Evolutionary conservation across 2,888 invertebrate genomes (phyloP).

Genomic region (Phyto melanocephala): DNA sequence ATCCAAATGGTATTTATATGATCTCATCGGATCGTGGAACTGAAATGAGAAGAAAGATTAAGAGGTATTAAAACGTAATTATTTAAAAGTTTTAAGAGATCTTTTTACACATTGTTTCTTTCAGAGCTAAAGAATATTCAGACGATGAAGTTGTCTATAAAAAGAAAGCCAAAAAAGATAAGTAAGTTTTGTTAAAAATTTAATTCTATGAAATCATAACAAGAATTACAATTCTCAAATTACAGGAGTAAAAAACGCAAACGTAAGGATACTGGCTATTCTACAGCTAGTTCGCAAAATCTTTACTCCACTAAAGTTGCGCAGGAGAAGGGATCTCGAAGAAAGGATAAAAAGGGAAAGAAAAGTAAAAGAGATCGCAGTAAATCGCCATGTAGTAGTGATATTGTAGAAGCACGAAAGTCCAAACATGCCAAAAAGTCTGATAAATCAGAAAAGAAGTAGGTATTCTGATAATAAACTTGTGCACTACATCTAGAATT

Average conservation of each 20-base stretch:
- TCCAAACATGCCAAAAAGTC: constrained; percentile 72
- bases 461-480: constrained; percentile 56
- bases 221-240: background rate
- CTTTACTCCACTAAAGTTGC: constrained; percentile 77
- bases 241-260: constrained; percentile 73
- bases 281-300: constrained; percentile 84
- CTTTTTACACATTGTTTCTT: constrained; percentile 12
- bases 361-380: constrained; percentile 73
- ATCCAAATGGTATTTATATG: constrained; percentile 80
- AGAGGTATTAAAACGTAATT: constrained; percentile 68
- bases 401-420: constrained; percentile 71
- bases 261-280: constrained; percentile 84
- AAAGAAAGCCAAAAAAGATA: constrained; percentile 74
- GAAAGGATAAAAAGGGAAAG: constrained; percentile 77
- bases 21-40: constrained; percentile 79
- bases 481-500: background rate
- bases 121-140: constrained; percentile 72
- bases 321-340: constrained; percentile 70
- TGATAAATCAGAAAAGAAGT: constrained; percentile 75
- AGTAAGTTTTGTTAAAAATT: constrained; percentile 65
- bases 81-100: background rate
- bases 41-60: constrained; percentile 74
- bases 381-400: constrained; percentile 73
- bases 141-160: constrained; percentile 73
- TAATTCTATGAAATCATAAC: background rate